phyloP scores from a whole-genome alignment of 2,113 vertebrate genomes.

The Tricholaema leucomelas region DNA sequence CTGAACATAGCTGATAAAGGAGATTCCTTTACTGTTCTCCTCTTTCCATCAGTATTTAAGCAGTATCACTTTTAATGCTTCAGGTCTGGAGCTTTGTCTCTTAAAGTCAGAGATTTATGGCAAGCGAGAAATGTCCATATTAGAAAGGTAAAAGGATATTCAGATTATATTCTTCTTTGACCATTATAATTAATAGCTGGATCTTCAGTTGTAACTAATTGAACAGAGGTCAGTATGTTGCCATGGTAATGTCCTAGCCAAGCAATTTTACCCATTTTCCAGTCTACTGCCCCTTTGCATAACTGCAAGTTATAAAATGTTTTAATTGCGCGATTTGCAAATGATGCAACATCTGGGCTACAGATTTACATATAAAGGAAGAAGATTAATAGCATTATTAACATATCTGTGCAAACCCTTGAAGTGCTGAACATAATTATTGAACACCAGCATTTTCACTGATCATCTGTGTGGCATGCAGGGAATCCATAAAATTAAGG shows the following conservation, averaged over 20 bases:
- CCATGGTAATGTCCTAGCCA: constrained; percentile 80
- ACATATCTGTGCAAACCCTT: constrained; percentile 78
- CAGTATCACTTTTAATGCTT: constrained; percentile 57
- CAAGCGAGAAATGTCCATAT: constrained; percentile 73
- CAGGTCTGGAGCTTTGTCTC: constrained; percentile 47
- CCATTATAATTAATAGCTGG: constrained; percentile 83
- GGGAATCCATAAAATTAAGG: neutral
- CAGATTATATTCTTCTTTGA: constrained; percentile 76
- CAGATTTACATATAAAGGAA: constrained; percentile 81
- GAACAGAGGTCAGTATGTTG: constrained; percentile 79
- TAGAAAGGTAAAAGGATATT: constrained; percentile 73
- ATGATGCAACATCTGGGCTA: constrained; percentile 84
- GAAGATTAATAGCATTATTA: constrained; percentile 86
- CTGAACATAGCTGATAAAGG: constrained; percentile 68
- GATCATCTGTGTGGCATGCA: neutral
- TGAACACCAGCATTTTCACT: constrained; percentile 58
- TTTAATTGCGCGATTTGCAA: constrained; percentile 85
- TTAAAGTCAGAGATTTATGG: constrained; percentile 78
- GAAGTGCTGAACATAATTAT: constrained; percentile 77
- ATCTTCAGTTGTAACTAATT: constrained; percentile 79
- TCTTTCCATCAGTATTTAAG: constrained; percentile 66
- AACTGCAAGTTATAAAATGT: constrained; percentile 79
- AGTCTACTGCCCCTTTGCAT: constrained; percentile 78
- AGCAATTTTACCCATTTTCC: constrained; percentile 83
- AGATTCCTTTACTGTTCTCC: constrained; percentile 45